phyloP scores from a whole-genome alignment of 1,140 invertebrate species.

The Camponotus floridanus region DNA sequence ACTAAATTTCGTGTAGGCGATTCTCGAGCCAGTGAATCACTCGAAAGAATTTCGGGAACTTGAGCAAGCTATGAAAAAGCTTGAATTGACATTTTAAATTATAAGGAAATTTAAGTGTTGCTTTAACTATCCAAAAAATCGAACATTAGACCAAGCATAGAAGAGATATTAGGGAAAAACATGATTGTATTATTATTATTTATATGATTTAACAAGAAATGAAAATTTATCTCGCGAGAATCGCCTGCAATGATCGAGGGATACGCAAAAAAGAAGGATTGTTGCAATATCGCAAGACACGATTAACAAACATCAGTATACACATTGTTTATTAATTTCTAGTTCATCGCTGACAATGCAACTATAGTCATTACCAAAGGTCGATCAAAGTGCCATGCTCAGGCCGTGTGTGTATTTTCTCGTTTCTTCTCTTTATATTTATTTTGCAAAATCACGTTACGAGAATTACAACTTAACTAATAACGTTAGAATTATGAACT shows the following conservation, averaged over 20 bases:
- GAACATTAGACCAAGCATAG: background rate
- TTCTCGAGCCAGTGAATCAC: conserved; percentile 13
- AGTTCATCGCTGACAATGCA: conserved; percentile 78
- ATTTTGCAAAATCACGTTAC: conserved; percentile 75
- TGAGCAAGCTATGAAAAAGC: background rate
- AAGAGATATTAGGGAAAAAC: background rate
- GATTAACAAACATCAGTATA: conserved; percentile 81
- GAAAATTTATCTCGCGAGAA: conserved; percentile 6
- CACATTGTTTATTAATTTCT: conserved; percentile 82
- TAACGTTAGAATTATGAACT: conserved; percentile 79
- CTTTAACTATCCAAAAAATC: background rate
- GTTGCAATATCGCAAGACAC: conserved; percentile 75
- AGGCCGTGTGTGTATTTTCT: conserved; percentile 22
- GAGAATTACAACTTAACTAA: conserved; percentile 78
- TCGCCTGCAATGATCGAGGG: conserved; percentile 8
- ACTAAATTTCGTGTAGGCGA: conserved; percentile 36
- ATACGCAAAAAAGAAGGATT: conserved; percentile 44
- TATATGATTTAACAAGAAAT: background rate
- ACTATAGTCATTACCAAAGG: conserved; percentile 78
- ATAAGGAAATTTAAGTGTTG: background rate
- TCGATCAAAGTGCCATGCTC: conserved; percentile 78
- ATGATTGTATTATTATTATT: background rate
- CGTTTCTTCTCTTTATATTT: conserved; percentile 49
- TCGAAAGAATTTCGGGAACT: background rate
- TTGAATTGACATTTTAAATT: background rate